Evolutionary conservation across 2,113 vertebrate species (phyloP).

Genomic region (Tetrax tetrax): DNA sequence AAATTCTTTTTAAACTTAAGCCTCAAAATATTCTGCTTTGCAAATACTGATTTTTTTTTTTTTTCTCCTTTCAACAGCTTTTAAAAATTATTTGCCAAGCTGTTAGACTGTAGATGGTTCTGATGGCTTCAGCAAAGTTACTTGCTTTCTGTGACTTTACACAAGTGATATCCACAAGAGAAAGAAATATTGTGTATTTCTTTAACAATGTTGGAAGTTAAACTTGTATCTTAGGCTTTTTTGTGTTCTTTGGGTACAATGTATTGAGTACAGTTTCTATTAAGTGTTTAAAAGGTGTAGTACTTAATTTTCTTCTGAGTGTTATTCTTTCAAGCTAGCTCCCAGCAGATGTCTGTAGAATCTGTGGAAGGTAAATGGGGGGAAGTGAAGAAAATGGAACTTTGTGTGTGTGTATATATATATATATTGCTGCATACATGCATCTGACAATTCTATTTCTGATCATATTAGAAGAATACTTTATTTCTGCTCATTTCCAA

Average conservation of each 20-base stretch:
- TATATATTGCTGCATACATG: neutral
- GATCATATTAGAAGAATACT: neutral
- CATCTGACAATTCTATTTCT: neutral
- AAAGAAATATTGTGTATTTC: neutral
- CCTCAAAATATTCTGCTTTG: neutral
- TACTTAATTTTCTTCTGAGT: neutral
- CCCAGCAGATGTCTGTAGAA: neutral
- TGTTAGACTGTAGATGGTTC: neutral
- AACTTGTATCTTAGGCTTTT: neutral
- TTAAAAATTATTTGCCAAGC: neutral
- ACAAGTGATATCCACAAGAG: accelerated
- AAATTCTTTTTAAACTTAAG: neutral
- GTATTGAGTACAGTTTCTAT: neutral
- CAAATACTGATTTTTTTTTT: neutral
- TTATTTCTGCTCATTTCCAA: neutral
- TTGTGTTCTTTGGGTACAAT: neutral
- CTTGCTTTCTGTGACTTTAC: neutral
- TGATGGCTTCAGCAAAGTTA: neutral
- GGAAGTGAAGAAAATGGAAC: neutral
- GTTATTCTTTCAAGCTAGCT: neutral
- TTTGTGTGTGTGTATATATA: too few relatives aligned
- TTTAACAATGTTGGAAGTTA: neutral
- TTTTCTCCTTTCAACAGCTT: neutral
- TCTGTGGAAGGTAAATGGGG: neutral
- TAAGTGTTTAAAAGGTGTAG: neutral